Conservation (phyloP, 2,797 vertebrate genomes). For the Tokudaia muenninki region DNA sequence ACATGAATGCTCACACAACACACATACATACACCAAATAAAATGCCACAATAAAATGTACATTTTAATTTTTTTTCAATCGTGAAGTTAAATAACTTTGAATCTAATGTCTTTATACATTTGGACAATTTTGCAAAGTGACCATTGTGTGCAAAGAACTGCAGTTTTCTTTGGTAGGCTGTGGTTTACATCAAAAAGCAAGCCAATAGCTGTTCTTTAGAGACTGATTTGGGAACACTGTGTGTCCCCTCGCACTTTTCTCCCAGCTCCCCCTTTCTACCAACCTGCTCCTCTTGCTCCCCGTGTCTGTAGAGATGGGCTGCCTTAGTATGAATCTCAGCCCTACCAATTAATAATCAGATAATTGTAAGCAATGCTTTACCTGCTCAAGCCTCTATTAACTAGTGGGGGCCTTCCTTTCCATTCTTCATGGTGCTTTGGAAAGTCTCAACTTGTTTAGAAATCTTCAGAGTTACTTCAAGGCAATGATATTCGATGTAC, state of each 20-base stretch:
- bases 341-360: not conserved
- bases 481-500: not conserved
- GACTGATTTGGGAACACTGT: not conserved
- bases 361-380: constrained; percentile 13
- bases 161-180: not conserved
- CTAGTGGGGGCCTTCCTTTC: constrained; percentile 7
- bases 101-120: not conserved
- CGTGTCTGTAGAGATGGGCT: not conserved
- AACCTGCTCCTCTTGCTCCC: not conserved
- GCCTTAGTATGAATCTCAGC: not conserved
- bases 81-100: not conserved
- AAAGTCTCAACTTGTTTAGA: constrained; percentile 56
- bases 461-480: constrained; percentile 51
- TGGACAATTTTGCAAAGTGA: not conserved
- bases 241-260: too few species aligned
- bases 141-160: not conserved
- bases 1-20: not conserved
- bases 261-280: not conserved
- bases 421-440: constrained; percentile 68
- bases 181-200: not conserved
- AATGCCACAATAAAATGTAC: too few species aligned
- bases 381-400: constrained; percentile 6
- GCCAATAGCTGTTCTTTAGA: not conserved
- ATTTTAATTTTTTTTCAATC: not conserved
- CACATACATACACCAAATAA: not conserved